A percentile compares a stretch with the other conserved stretches of the same genome.
These are phyloP conservation scores for Agriotes lineatus DNA, from an alignment of 2,888 invertebrate genomes.

Conservation along the genomic window DNA sequence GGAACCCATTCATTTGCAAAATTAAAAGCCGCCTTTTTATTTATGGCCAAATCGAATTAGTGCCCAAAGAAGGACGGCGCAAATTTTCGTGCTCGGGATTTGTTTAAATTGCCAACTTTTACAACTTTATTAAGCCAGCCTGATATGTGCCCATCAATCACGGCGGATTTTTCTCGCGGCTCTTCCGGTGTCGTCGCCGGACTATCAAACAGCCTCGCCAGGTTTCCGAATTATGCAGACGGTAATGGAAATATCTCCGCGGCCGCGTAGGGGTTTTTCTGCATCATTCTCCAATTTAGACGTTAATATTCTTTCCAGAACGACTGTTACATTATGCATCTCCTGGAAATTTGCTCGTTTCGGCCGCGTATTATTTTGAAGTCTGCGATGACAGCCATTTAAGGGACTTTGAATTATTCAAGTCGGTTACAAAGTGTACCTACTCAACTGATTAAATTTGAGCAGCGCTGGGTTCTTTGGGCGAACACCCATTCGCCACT, in stretches of 20 bases:
- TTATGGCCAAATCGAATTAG: not conserved
- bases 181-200: not conserved
- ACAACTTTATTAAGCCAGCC: not conserved
- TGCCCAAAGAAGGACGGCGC: too few species aligned
- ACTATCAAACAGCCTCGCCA: too few species aligned
- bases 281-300: not conserved
- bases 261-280: not conserved
- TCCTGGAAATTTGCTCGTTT: too few species aligned
- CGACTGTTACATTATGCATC: too few species aligned
- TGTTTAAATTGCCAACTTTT: not conserved
- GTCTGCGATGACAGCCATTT: too few species aligned
- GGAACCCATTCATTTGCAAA: not conserved
- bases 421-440: too few species aligned
- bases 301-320: not conserved
- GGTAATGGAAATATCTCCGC: not conserved
- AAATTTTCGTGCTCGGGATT: too few species aligned
- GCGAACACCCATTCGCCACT: too few species aligned
- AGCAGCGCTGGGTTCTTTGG: too few species aligned
- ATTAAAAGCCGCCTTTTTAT: not conserved
- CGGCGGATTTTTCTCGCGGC: not conserved
- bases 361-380: too few species aligned
- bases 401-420: too few species aligned
- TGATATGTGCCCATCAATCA: constrained; percentile 1
- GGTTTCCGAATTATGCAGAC: not conserved
- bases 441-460: too few species aligned